Base-by-base conservation (phyloP, 1,140 invertebrate species). In the Ephestia elutella region DNA sequence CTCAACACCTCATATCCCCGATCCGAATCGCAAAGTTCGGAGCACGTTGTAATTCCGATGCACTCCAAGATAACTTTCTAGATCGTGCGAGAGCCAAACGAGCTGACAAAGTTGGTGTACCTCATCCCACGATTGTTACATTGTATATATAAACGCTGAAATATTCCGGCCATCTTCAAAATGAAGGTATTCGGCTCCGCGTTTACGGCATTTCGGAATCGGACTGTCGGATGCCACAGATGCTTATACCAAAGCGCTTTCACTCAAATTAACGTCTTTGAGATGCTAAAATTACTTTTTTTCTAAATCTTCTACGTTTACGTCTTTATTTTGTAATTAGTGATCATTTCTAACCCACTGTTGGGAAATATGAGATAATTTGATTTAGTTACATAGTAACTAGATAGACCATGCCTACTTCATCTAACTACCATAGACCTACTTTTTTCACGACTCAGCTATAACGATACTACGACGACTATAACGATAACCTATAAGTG, bases 21-120 rank as follows among this genome's bases (percentile, higher is more conserved):
- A 75, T 72, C 75, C 70, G 68, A 71, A 78, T 80, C 76, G 70
- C 67, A 60, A 79, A 79, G 68, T 80, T 80, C 62, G 67, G 63
- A 79, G 73, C 70, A 79, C 70, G 74, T 75, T 78, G 76, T 80
- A 80, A 82, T 79, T 75, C 70, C 75, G 74, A 80, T 79, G 78
- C 76, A 82, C 74, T 80, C 68, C 63, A 62, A 74, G 73, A 76
- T 75, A 80, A 80, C 73, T 82, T 80, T 70, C 66, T 66, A 63
- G 76, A 79, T 78, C 74, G 75, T 70, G 73, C 68, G 62, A 28
- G 66, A 68, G 66, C 75, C 75, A 78, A 83, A 80, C 75, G 76
- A 79, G 70, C 74, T 81, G 78, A 81, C 80, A 81, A 83, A 83
- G 76, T 83, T 80, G 71, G 68, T 65, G 56, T 60, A 73, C 61